Evolutionary conservation across 1,140 invertebrate genomes (phyloP), one percentile per base, ranked within the genome.

Genomic region (Grapholita molesta): DNA sequence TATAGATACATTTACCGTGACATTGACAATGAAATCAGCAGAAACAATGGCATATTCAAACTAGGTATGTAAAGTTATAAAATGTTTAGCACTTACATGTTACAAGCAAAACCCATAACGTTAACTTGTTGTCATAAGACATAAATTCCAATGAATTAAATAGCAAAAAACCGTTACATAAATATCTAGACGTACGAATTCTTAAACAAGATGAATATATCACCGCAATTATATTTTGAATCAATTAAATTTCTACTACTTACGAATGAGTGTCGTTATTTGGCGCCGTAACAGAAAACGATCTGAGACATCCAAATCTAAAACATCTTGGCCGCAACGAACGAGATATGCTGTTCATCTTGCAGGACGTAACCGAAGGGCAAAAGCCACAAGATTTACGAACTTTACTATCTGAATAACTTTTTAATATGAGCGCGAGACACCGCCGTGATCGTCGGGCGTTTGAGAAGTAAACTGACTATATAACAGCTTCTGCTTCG

Each of bases 251-350:
- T 48, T 55, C 42, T 30, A 61, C 12, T 76, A 88, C 86, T 86
- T 71, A 89, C 86, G 86, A 85, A 70, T 83, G 78, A 69, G 76
- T 79, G 15, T 76, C 78, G 78, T 85, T 83, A 67, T 77, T 71
- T 21, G 61, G n/a, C 38, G 79, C 57, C 21, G 84, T 82, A 52
- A 78, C 74, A 2, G 86, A 88, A 64, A 86, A 84, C 25, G 64
- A 79, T 77, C 82, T 79, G 21, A 57, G 42, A 12, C 55, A 61
- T 61, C 55, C 55, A 28, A 25, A 61, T n/a, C 15, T 32, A 1
- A 61, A 61, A 61, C 55, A 57, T 25, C 25, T 61, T 30, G 25
- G 15, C 23, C 55, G 24, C 24, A 61, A 15, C 7, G 25, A n/a
- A n/a, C 55, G 55, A 28, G 55, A 30, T 15, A 61, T 25, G 25